Evolutionary conservation across 2,888 invertebrate species (phyloP).

Genomic region (Platynereis dumerilii): DNA sequence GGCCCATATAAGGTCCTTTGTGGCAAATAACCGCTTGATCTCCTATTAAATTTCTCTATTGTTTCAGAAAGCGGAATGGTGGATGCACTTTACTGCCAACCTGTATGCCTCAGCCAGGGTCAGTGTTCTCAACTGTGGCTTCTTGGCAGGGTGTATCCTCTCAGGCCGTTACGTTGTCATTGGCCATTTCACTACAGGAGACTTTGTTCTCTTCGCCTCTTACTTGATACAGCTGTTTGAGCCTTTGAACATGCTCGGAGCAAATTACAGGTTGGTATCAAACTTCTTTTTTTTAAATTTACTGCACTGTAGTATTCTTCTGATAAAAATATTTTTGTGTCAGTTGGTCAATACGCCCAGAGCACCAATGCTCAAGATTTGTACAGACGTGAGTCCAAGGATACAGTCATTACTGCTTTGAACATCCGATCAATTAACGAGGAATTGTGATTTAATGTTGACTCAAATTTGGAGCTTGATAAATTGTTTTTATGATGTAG

Average conservation of each 20-base stretch:
- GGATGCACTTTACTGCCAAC: conserved; percentile 80
- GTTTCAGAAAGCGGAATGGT: conserved; percentile 83
- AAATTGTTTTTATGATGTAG: background rate
- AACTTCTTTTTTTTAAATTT: background rate
- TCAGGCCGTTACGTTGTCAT: conserved; percentile 82
- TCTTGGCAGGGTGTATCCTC: conserved; percentile 72
- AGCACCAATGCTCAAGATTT: no score
- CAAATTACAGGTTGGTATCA: conserved; percentile 79
- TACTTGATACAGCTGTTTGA: conserved; percentile 89
- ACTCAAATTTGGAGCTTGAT: background rate
- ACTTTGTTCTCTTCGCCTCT: conserved; percentile 90
- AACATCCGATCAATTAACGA: no score
- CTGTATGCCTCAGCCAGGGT: conserved; percentile 89
- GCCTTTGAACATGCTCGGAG: conserved; percentile 95
- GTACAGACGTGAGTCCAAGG: no score
- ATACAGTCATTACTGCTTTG: no score
- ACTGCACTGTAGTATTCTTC: background rate
- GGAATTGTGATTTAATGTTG: no score
- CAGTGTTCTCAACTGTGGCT: conserved; percentile 81
- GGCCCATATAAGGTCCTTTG: background rate
- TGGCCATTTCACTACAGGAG: conserved; percentile 80
- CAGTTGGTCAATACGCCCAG: background rate
- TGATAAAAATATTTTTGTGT: background rate
- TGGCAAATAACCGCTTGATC: no score
- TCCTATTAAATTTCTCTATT: conserved; percentile 22